These are phyloP conservation scores for Meleagris gallopavo DNA, from an alignment of 2,113 vertebrate species.

Conservation along the genomic window DNA sequence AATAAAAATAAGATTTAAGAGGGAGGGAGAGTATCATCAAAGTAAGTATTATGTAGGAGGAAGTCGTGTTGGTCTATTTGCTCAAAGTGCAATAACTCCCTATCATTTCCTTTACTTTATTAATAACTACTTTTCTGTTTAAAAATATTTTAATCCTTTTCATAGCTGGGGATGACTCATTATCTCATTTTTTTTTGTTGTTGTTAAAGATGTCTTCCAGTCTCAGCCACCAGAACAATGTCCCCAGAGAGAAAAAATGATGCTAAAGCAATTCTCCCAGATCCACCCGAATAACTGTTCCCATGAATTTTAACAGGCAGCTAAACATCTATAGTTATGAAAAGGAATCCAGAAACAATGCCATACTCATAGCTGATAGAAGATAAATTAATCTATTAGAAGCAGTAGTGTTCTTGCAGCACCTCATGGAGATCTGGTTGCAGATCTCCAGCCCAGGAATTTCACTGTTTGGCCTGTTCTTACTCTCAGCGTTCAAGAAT, in stretches of 20 bases:
- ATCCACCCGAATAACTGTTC: conserved; percentile 11
- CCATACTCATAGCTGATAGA: neutral
- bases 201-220: conserved; percentile 46
- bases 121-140: conserved; percentile 69
- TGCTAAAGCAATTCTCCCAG: conserved; percentile 18
- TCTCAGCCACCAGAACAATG: neutral
- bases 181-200: conserved; percentile 17
- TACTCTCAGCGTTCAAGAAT: neutral
- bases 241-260: neutral
- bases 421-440: neutral
- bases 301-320: neutral
- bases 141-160: conserved; percentile 70
- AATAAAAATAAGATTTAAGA: conserved; percentile 67
- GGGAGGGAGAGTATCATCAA: conserved; percentile 43
- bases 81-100: conserved; percentile 52
- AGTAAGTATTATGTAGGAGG: conserved; percentile 47
- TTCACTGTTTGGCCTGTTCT: neutral
- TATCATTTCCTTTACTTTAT: conserved; percentile 70
- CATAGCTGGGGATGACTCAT: conserved; percentile 40
- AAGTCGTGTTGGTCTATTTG: conserved; percentile 61
- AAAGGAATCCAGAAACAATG: neutral
- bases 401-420: neutral
- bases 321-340: neutral
- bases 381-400: neutral
- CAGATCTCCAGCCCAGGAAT: neutral